These are phyloP conservation scores for Pitangus sulphuratus DNA, from an alignment of 2,797 vertebrate genomes.

Conservation along the genomic window DNA sequence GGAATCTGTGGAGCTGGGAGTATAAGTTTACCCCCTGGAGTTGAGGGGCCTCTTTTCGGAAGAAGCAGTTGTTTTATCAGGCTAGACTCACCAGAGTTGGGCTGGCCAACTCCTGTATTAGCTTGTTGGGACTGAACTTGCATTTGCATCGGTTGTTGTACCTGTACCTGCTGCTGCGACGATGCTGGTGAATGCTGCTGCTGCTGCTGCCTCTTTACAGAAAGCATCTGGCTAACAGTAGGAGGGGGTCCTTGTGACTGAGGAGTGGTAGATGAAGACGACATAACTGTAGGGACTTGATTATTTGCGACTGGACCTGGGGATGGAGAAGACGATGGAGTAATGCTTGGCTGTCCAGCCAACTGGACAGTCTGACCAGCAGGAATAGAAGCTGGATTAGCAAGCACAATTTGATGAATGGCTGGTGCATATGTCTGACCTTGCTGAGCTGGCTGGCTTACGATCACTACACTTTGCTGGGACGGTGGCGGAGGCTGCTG, in stretches of 20 bases:
- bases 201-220: constrained; percentile 90
- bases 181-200: constrained; percentile 85
- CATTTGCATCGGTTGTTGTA: constrained; percentile 81
- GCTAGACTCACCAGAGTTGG: constrained; percentile 95
- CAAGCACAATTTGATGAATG: constrained; percentile 97
- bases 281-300: constrained; percentile 80
- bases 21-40: constrained; percentile 96
- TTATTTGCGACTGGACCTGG: constrained; percentile 79
- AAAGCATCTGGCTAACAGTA: constrained; percentile 93
- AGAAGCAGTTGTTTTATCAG: constrained; percentile 98
- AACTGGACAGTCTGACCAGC: constrained; percentile 89
- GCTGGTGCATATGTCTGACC: constrained; percentile 90
- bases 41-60: constrained; percentile 96
- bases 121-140: constrained; percentile 78
- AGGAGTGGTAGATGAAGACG: constrained; percentile 80
- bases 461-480: constrained; percentile 93
- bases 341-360: constrained; percentile 85
- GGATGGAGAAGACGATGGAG: constrained; percentile 84
- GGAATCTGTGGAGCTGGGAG: constrained; percentile 97
- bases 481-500: constrained; percentile 75
- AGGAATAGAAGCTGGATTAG: constrained; percentile 89
- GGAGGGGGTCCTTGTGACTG: constrained; percentile 88
- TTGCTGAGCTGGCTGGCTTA: constrained; percentile 90
- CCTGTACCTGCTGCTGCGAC: constrained; percentile 78
- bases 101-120: constrained; percentile 82